Base-by-base conservation (phyloP, 64 coral and sea anemone species). In the Hydrozoanthus tunicans region DNA sequence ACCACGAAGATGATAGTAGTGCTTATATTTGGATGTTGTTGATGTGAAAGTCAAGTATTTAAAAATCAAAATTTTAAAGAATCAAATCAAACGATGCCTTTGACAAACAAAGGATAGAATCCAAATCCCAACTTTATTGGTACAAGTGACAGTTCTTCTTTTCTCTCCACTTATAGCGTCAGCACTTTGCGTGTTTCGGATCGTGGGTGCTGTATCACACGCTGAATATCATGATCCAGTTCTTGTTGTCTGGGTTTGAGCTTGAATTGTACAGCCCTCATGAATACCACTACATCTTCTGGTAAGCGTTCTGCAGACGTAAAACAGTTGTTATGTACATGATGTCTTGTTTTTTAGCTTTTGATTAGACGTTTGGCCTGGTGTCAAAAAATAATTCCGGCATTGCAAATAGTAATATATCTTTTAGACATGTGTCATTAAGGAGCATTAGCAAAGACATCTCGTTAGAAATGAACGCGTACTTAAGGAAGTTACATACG, bases 181-280 rank as follows among this genome's bases (percentile, higher is more conserved):
- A 99, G 27, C 97, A 99, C 68, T 99, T 99, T 88, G 97, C 97
- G 0, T 99, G 97, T 92, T 99, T 99, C 89, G 97, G 97, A 70
- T 99, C 97, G 5, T 99, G 97, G 97, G 97, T 99, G 25, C 65
- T 99, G 73, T 96, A 99, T 65, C 94, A 93, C 84, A 96, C 97
- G 0, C 77, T 99, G 6, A 99, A 93, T 20, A 99, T 96, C 78
- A 99, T 99, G 97, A 93, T 99, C 64, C 97, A 99, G 27, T 99
- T 96, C 79, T 74, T 99, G 80, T 69, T 93, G 63, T 93, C 94
- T 60, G 97, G 97, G 1, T 95, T 99, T 93, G 97, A 99, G 73
- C 59, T 99, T 53, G 94, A 99, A 12, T 79, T 99, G 20, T 99
- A 96, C 58, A 96, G 97, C 51, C 89, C 94, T 3, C 94, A 99